Evolutionary conservation across 2,888 invertebrate species (phyloP).

Genomic region (Dione vanillae): DNA sequence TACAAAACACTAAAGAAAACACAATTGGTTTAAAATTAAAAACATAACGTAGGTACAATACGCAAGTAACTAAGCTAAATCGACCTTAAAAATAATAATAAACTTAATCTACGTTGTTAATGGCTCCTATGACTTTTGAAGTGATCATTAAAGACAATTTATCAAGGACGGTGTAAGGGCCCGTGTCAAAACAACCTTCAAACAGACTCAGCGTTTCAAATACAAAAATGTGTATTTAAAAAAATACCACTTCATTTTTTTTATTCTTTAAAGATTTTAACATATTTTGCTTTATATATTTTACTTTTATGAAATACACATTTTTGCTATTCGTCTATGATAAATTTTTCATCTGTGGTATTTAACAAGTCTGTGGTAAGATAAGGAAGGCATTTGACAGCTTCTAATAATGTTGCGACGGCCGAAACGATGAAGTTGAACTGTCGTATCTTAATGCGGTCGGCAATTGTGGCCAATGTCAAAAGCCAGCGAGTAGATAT

Average conservation of each 20-base stretch:
- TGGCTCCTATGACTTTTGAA: conserved; percentile 78
- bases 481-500: conserved; percentile 84
- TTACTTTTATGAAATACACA: conserved; percentile 10
- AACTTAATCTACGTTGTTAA: conserved; percentile 76
- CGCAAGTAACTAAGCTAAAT: conserved; percentile 69
- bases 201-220: conserved; percentile 31
- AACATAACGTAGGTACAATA: conserved; percentile 77
- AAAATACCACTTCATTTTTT: not conserved
- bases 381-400: conserved; percentile 30
- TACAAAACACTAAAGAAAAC: conserved; percentile 71
- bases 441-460: conserved; percentile 79
- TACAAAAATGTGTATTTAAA: conserved; percentile 9
- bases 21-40: conserved; percentile 67
- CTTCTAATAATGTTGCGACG: conserved; percentile 69
- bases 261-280: not conserved
- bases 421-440: conserved; percentile 73
- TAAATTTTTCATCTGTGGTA: conserved; percentile 16
- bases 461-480: conserved; percentile 80
- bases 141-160: conserved; percentile 54
- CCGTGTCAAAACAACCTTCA: conserved; percentile 37
- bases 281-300: not conserved
- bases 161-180: conserved; percentile 73
- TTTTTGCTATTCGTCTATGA: conserved; percentile 12
- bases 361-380: conserved; percentile 34
- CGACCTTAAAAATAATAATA: conserved; percentile 76